These are phyloP conservation scores for Patiria miniata DNA, from an alignment of 35 echinoderm and acorn worm species.

Conservation along the genomic window DNA sequence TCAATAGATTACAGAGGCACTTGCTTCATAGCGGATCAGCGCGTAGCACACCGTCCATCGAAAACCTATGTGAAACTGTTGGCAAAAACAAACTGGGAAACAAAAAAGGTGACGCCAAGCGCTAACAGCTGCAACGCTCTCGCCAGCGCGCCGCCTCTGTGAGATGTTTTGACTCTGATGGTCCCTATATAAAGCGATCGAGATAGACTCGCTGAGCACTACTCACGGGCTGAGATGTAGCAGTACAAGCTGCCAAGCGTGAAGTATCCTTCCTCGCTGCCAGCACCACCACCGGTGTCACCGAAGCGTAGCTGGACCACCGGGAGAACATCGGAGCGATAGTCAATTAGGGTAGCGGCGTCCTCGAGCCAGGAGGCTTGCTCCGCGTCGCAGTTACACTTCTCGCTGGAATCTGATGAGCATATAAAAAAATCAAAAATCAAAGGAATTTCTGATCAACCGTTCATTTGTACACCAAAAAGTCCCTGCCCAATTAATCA, in stretches of 20 bases:
- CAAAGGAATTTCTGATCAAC: neutral
- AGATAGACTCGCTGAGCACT: neutral
- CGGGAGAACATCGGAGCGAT: constrained; percentile 28
- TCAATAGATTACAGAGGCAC: no score
- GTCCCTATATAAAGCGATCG: neutral
- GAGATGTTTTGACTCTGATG: neutral
- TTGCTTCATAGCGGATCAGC: no score
- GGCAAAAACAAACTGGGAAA: no score
- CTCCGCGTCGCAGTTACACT: constrained; percentile 60
- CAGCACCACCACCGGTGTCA: constrained; percentile 57
- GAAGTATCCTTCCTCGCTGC: constrained; percentile 48
- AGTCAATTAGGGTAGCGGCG: constrained; percentile 48
- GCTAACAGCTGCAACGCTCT: neutral
- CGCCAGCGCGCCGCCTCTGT: neutral
- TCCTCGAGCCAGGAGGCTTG: constrained; percentile 45
- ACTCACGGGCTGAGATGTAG: constrained; percentile 58
- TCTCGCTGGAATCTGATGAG: constrained; percentile 37
- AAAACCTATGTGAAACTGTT: no score
- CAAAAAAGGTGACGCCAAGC: no score
- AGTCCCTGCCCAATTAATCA: neutral
- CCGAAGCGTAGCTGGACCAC: constrained; percentile 72
- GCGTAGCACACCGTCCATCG: no score
- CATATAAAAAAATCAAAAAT: neutral
- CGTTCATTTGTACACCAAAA: no score
- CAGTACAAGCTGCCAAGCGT: constrained; percentile 60